These are phyloP conservation scores for Lamellibrachia luymesi DNA, from an alignment of 1,140 invertebrate species.

Conservation along the genomic window DNA sequence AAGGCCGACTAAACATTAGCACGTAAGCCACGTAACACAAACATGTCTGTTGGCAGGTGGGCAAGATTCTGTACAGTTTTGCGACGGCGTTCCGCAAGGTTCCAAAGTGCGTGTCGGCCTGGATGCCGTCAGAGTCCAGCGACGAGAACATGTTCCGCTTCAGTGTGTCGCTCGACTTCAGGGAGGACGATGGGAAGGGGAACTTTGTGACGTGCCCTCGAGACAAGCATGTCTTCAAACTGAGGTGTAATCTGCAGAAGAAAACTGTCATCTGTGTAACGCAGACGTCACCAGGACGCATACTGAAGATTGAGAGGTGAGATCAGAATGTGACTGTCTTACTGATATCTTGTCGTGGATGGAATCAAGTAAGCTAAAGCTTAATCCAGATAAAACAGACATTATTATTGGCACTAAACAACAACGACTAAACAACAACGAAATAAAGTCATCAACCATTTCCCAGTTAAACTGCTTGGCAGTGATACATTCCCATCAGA, in stretches of 20 bases:
- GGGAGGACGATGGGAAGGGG: conserved; percentile 70
- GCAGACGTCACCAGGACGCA: conserved; percentile 65
- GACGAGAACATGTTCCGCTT: conserved; percentile 59
- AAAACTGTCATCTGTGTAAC: conserved; percentile 87
- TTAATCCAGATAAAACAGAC: too few species aligned
- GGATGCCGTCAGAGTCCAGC: neutral
- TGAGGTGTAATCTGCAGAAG: conserved; percentile 86
- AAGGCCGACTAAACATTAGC: neutral
- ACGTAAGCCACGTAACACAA: neutral
- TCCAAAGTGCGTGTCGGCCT: conserved; percentile 56
- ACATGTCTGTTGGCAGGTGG: conserved; percentile 60
- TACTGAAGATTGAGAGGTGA: conserved; percentile 57
- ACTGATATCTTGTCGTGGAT: too few species aligned
- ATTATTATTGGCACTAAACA: too few species aligned
- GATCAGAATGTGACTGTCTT: neutral
- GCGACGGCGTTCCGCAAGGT: conserved; percentile 86
- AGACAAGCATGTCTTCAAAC: conserved; percentile 87
- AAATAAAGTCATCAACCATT: too few species aligned
- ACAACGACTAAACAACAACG: too few species aligned
- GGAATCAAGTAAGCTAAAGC: too few species aligned
- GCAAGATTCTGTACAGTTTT: conserved; percentile 77
- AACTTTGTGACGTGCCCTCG: conserved; percentile 81
- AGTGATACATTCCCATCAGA: too few species aligned
- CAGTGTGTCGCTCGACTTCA: conserved; percentile 87
- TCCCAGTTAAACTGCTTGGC: too few species aligned